These are phyloP conservation scores for Cerceris rybyensis DNA, from an alignment of 2,888 invertebrate species.

Conservation along the genomic window DNA sequence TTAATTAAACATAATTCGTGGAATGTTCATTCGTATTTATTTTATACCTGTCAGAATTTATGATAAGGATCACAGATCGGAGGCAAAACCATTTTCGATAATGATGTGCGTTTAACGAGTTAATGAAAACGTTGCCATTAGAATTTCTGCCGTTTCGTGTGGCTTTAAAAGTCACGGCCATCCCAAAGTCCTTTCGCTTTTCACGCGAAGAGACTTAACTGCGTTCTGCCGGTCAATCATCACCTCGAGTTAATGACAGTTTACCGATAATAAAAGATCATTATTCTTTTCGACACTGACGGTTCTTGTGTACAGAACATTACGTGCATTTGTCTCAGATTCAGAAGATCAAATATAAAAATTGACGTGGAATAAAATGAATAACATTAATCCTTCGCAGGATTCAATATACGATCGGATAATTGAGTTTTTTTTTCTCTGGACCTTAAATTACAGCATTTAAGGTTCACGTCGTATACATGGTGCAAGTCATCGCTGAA, in stretches of 20 bases:
- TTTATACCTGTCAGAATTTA: not conserved
- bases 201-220: constrained; percentile 20
- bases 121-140: constrained; percentile 32
- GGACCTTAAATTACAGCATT: not conserved
- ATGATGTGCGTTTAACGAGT: not conserved
- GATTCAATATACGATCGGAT: too few relatives aligned
- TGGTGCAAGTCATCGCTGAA: not conserved
- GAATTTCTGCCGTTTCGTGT: constrained; percentile 20
- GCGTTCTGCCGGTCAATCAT: constrained; percentile 24
- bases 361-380: too few relatives aligned
- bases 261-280: constrained; percentile 26
- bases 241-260: constrained; percentile 17
- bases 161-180: constrained; percentile 46
- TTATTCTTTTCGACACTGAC: constrained; percentile 7
- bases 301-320: not conserved
- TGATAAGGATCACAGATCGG: not conserved
- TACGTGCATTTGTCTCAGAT: too few relatives aligned
- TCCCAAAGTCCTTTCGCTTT: constrained; percentile 47
- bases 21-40: too few relatives aligned
- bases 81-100: constrained; percentile 3
- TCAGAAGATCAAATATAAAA: too few relatives aligned
- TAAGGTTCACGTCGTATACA: not conserved
- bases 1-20: too few relatives aligned
- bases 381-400: too few relatives aligned
- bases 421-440: too few relatives aligned